phyloP scores from a whole-genome alignment of 2,113 vertebrate genomes.

The Patagioenas fasciata region DNA sequence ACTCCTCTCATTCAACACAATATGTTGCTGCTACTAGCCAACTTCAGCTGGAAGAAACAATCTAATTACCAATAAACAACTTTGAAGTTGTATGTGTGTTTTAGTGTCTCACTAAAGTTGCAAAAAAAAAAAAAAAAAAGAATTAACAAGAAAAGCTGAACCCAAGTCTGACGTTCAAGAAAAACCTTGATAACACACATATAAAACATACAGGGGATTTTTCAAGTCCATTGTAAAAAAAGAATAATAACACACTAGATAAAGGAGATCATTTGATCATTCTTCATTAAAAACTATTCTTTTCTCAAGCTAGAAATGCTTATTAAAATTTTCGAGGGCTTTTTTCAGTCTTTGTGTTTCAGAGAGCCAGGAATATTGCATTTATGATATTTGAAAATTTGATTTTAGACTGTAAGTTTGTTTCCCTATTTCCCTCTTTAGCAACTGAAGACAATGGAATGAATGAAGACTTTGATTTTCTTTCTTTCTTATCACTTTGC shows the following conservation, averaged over 20 bases:
- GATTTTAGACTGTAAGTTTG: background rate
- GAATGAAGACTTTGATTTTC: background rate
- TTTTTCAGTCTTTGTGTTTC: background rate
- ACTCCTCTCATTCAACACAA: background rate
- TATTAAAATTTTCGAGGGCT: background rate
- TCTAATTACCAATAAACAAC: slow-evolving; percentile 44
- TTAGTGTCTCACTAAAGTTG: slow-evolving; percentile 38
- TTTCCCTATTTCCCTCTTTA: background rate
- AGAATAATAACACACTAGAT: background rate
- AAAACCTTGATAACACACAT: background rate
- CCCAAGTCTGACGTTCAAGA: slow-evolving; percentile 6
- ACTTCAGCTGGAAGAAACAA: slow-evolving; percentile 14
- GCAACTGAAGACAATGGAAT: background rate
- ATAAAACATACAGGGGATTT: background rate
- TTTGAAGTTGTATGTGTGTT: slow-evolving; percentile 24
- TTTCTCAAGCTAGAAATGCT: background rate
- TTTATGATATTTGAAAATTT: background rate
- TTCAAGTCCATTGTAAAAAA: background rate
- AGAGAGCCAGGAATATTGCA: background rate
- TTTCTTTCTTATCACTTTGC: background rate
- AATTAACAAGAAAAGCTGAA: background rate
- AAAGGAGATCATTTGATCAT: background rate
- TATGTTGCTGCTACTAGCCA: slow-evolving; percentile 13
- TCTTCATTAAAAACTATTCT: background rate
- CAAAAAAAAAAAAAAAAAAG: background rate